Base-by-base conservation (phyloP, 2,113 vertebrate species). In the Limnothrissa miodon region DNA sequence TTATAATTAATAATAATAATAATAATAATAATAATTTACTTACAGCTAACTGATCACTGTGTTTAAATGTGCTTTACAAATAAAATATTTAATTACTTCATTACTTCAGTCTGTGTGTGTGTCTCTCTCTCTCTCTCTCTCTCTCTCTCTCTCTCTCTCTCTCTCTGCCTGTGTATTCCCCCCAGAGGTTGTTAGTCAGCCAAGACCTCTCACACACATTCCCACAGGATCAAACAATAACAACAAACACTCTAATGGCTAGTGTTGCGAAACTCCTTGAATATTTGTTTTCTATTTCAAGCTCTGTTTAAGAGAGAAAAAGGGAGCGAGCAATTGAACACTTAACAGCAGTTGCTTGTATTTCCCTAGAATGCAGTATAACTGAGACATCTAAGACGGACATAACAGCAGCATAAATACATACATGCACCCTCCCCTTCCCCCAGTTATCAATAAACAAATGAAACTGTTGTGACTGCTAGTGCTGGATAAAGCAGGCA, bases 141-240 rank as follows among this genome's bases (percentile, higher is more conserved):
- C 86, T 80, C 44, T 87, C 81, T 59, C 84, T 21, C 82, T 82
- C 81, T 81, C 79, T 66, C 84, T 87, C 70, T 85, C 81, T 84
- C 78, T 10, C 74, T 59, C 48, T 87, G 44, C 79, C n/a, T 46
- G 23, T 9, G 36, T 80, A 1, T 74, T 36, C 36, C 29, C 62
- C 46, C 59, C 59, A 66, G 59, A 66, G 59, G n/a, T 70, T 33
- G 62, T 11, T 25, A 70, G 62, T 25, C 62, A 33, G 62, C 62
- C 62, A 70, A 29, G 62, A 70, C 62, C 66, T 74, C 29, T 74
- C 33, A 5, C 66, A 36, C 62, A 74, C 66, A 74, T 74, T 74
- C 25, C 66, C 66, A 74, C 66, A 36, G 13, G 66, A 74, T 74
- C 66, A 74, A 74, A 74, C 81, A 83, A 87, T 88, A 83, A 87